Evolutionary conservation across 2,888 invertebrate species (phyloP), one percentile per base, ranked within the genome.

Genomic region (Pristionchus arcanus): DNA sequence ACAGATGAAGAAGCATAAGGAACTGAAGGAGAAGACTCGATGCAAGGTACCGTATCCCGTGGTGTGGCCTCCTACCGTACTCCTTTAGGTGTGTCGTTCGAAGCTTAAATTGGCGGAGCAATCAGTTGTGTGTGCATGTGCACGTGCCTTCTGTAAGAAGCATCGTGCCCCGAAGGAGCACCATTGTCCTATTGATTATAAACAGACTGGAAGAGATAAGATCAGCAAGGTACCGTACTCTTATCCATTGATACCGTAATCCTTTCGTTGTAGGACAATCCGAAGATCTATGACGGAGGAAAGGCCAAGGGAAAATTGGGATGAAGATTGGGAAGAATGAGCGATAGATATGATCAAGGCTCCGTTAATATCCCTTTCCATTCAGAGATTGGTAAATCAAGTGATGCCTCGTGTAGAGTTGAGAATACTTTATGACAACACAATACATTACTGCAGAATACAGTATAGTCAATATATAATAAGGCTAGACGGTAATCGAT

Each of bases 211-310:
- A 53, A 88, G 87, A 63, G 74, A 88, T 25, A 88, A 88, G 87
- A 71, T 88, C 71, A 88, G 87, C 87, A 88, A 74, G 74, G 87
- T 88, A 49, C 42, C 9, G 68, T 68, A 49, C 31, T 28, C 7
- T 15, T 28, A 81, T 81, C 81, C 15, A 81, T 77, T n/a, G 37
- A 49, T 87, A 87, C 66, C 28, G 59, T 87, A 66, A 13, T 68
- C 42, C 34, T 42, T 63, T 63, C 66, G 25, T 68, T 87, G 68
- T 42, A 87, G 87, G 87, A 87, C 68, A 87, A 87, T 59, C 87
- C 87, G 28, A 87, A 87, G 68, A 87, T 87, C 87, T 87, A 87
- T 49, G 87, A 87, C 42, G 87, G 87, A 68, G 87, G 87, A 15
- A 87, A 87, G 68, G 87, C 87, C 9, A 87, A 87, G 68, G 87